These are phyloP conservation scores for Muscidifurax raptorellus DNA, from an alignment of 1,140 invertebrate species.

Conservation along the genomic window DNA sequence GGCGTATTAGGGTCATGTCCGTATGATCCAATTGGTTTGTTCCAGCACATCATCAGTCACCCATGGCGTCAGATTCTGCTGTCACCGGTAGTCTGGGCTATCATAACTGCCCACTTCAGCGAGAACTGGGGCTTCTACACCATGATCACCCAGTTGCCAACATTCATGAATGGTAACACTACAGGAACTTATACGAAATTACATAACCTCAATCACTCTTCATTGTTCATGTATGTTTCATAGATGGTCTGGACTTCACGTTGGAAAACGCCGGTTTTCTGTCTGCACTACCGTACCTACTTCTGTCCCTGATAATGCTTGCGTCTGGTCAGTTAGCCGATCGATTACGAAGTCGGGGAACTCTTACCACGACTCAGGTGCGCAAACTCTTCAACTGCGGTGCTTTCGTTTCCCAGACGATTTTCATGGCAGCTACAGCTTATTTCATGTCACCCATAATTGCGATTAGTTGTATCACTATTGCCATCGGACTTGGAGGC, in stretches of 20 bases:
- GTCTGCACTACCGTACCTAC: slow-evolving; percentile 89
- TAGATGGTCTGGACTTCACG: slow-evolving; percentile 84
- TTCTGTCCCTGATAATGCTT: slow-evolving; percentile 86
- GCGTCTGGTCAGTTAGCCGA: slow-evolving; percentile 89
- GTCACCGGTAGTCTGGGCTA: slow-evolving; percentile 92
- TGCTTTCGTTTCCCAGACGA: slow-evolving; percentile 87
- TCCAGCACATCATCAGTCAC: slow-evolving; percentile 77
- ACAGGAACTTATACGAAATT: background rate
- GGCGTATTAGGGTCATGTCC: no score
- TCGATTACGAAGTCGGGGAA: slow-evolving; percentile 79
- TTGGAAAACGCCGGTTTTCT: slow-evolving; percentile 86
- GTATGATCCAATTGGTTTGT: no score
- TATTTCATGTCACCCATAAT: slow-evolving; percentile 80
- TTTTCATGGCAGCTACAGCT: slow-evolving; percentile 89
- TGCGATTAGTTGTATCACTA: slow-evolving; percentile 85
- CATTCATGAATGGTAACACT: slow-evolving; percentile 87
- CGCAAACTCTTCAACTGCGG: slow-evolving; percentile 85
- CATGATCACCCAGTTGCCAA: slow-evolving; percentile 91
- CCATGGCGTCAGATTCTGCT: slow-evolving; percentile 89
- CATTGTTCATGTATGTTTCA: slow-evolving; percentile 56
- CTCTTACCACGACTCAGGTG: slow-evolving; percentile 84
- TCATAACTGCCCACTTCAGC: slow-evolving; percentile 91
- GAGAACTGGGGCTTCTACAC: slow-evolving; percentile 98
- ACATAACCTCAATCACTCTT: background rate
- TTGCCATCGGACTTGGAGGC: slow-evolving; percentile 90